Evolutionary conservation across 2,888 invertebrate species (phyloP), one percentile per base, ranked within the genome.

Genomic region (Thera britannica): DNA sequence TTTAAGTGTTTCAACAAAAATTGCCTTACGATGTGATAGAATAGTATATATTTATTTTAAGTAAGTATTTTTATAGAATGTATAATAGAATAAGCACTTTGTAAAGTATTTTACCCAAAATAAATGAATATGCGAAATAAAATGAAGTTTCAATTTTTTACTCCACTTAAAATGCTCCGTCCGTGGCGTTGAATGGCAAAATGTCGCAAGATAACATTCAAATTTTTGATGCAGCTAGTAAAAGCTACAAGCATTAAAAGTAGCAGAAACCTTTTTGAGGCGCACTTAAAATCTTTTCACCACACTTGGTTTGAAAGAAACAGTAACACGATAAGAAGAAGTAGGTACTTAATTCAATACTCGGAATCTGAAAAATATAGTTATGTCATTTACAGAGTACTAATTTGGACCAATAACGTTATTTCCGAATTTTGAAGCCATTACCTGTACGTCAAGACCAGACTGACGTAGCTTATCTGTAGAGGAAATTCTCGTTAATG

Each of bases 11-110:
- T 57, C 51, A 54, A 60, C 59, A 67, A 65, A 74, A 73, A 79
- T 83, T 85, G 88, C 87, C 87, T 90, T 89, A 75, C 77, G 83
- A 85, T 90, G 89, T 90, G 90, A 90, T 89, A 84, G 77, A 75
- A 80, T 78, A 82, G 73, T 82, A 79, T 85, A 81, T 89, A 90
- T 89, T 88, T 89, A 88, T 90, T 83, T 72, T 72, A 81, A 79
- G 81, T 76, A 61, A 64, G 64, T 76, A 80, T 79, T 79, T 77
- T 81, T 82, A 82, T 82, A 77, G 65, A 64, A 61, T 46, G 72
- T 73, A 73, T 68, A 65, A 75, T 41, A 66, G 12, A 48, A n/a
- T 85, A 84, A 83, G 83, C 77, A 79, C 79, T 83, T 84, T 87
- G 84, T 88, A 85, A 44, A 83, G 80, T 85, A 83, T 80, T 79